phyloP scores from a whole-genome alignment of 2,888 invertebrate genomes.

The Xestoiulus laeticollis region DNA sequence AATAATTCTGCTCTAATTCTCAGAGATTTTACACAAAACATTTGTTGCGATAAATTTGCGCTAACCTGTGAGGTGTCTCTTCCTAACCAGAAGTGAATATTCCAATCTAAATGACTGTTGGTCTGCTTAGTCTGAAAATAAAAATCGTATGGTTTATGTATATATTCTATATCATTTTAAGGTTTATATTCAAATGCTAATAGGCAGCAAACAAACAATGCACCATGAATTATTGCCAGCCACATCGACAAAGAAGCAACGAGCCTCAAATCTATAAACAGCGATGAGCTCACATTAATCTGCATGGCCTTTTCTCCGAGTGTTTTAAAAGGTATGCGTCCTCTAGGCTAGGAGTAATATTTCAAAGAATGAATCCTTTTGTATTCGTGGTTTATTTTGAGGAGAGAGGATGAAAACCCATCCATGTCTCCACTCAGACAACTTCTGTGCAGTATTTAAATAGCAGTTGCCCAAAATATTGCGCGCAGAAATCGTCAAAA shows the following conservation, averaged over 20 bases:
- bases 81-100: constrained; percentile 90
- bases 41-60: not conserved
- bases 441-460: too few species aligned
- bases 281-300: not conserved
- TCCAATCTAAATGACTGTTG: constrained; percentile 70
- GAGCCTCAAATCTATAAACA: not conserved
- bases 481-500: not conserved
- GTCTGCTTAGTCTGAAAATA: constrained; percentile 74
- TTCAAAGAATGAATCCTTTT: constrained; percentile 21
- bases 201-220: constrained; percentile 19
- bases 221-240: not conserved
- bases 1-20: too few species aligned
- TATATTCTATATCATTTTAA: not conserved
- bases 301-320: not conserved
- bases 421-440: too few species aligned
- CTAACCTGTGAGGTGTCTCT: constrained; percentile 75
- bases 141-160: not conserved
- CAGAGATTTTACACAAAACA: not conserved
- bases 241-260: constrained; percentile 3
- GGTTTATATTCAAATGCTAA: not conserved
- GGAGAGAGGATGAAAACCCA: not conserved
- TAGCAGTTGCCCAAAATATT: too few species aligned
- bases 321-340: not conserved
- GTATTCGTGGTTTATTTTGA: not conserved
- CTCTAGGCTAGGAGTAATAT: not conserved